These are phyloP conservation scores for Nomada hirtipes DNA, from an alignment of 2,888 invertebrate species.

Conservation along the genomic window DNA sequence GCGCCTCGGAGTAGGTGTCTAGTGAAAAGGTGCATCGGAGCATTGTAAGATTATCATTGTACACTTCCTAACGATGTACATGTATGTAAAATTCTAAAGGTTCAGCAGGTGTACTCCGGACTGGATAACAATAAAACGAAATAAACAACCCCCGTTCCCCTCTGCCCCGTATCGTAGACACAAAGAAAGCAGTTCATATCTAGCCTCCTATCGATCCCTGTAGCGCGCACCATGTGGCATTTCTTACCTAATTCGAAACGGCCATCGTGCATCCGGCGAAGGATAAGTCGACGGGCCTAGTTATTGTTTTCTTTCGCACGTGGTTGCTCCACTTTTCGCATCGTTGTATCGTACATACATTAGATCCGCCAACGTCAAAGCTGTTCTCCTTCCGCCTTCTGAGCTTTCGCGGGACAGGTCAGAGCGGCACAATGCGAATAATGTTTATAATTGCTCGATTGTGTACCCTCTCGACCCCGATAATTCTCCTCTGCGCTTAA, in stretches of 20 bases:
- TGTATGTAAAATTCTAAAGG: not conserved
- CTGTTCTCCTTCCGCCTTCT: constrained; percentile 12
- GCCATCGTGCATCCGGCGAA: too few species aligned
- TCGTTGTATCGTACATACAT: not conserved
- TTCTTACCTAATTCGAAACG: not conserved
- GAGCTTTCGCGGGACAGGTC: constrained; percentile 41
- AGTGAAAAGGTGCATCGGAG: constrained; percentile 15
- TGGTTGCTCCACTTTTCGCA: not conserved
- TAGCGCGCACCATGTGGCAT: constrained; percentile 7
- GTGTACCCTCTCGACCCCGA: constrained; percentile 53
- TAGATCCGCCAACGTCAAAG: not conserved
- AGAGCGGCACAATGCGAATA: constrained; percentile 65
- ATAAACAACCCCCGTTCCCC: constrained; percentile 8
- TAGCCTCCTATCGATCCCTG: not conserved
- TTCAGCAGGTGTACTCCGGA: not conserved
- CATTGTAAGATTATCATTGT: not conserved
- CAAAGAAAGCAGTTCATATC: not conserved
- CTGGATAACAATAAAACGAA: constrained; percentile 33
- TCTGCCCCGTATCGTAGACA: not conserved
- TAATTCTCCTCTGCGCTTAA: not conserved
- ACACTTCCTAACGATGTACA: not conserved
- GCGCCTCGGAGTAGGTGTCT: not conserved
- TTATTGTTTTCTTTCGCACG: not conserved
- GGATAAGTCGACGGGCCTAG: not conserved
- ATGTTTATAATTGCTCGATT: constrained; percentile 66